These are phyloP conservation scores for Drosophila paranaensis DNA, from an alignment of 2,888 invertebrate species.

Conservation along the genomic window DNA sequence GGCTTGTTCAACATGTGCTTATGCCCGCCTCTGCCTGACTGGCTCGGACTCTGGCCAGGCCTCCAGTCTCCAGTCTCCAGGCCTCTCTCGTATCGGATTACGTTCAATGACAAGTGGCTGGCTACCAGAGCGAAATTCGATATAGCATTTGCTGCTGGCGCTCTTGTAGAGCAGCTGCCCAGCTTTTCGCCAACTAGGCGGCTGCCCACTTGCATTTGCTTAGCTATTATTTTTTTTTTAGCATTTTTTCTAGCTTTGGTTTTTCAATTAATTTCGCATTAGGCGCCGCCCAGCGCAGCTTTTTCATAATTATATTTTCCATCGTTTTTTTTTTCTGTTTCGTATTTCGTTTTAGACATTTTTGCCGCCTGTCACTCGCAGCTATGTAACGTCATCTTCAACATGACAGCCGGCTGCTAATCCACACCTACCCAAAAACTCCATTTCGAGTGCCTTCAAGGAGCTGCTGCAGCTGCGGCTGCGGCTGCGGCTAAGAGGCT, in stretches of 20 bases:
- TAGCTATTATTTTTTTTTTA: neutral
- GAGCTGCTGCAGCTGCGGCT: slow-evolving; percentile 34
- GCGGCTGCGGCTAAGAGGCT: slow-evolving; percentile 7
- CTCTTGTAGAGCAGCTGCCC: slow-evolving; percentile 34
- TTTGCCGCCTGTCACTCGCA: slow-evolving; percentile 70
- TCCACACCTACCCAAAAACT: slow-evolving; percentile 61
- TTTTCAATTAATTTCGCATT: slow-evolving; percentile 79
- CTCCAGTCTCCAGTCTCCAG: slow-evolving; percentile 27
- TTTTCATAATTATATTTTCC: slow-evolving; percentile 49
- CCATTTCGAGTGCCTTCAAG: slow-evolving; percentile 31
- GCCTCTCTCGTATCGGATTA: slow-evolving; percentile 56
- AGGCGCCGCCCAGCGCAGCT: slow-evolving; percentile 55
- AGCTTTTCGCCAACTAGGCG: slow-evolving; percentile 13
- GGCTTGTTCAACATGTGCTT: slow-evolving; percentile 76
- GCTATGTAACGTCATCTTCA: slow-evolving; percentile 80
- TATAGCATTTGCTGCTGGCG: slow-evolving; percentile 68
- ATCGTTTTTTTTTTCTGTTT: neutral
- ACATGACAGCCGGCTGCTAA: slow-evolving; percentile 79
- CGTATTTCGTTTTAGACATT: slow-evolving; percentile 17
- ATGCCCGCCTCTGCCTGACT: slow-evolving; percentile 50
- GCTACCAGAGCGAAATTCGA: slow-evolving; percentile 72
- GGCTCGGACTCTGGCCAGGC: slow-evolving; percentile 9
- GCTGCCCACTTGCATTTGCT: slow-evolving; percentile 54
- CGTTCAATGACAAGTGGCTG: slow-evolving; percentile 63
- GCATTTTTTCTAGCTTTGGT: slow-evolving; percentile 11